Conservation (phyloP, 2,797 vertebrate genomes). For the Thaleichthys pacificus region DNA sequence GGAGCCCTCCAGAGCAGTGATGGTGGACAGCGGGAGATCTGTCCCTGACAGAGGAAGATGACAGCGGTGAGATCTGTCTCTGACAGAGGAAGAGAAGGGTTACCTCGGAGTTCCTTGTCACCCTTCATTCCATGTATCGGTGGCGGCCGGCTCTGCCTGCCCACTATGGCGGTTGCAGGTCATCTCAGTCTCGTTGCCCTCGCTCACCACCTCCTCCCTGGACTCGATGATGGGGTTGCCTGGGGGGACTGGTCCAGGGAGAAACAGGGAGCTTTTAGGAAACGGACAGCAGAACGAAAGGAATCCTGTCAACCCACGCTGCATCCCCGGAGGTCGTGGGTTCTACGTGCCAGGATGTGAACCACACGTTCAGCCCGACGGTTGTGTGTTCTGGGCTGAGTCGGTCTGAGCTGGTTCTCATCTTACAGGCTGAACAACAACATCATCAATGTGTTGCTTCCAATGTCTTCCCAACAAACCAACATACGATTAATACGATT, state of each 20-base stretch:
- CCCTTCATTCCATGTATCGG: constrained; percentile 94
- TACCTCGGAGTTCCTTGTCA: constrained; percentile 88
- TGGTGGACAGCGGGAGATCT: not conserved
- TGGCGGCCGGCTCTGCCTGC: constrained; percentile 91
- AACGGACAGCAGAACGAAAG: no score
- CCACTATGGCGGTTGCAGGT: constrained; percentile 93
- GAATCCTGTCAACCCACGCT: not conserved
- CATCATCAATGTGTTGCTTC: no score
- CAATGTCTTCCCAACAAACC: no score
- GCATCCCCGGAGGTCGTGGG: no score
- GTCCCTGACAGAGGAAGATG: not conserved
- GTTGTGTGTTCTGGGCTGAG: no score
- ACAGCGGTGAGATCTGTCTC: not conserved
- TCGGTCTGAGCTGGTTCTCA: no score
- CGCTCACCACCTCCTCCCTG: constrained; percentile 83
- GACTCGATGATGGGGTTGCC: constrained; percentile 90
- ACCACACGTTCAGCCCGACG: no score
- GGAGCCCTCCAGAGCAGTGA: no score
- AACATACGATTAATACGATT: no score
- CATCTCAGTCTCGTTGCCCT: constrained; percentile 93
- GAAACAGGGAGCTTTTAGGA: not conserved
- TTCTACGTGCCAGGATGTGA: no score
- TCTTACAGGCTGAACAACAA: no score
- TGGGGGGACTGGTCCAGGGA: constrained; percentile 81
- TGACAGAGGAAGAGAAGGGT: not conserved